Percentiles rank a stretch among this genome's conserved stretches.
Conservation (phyloP, 2,797 vertebrate genomes). For the Passerculus sandwichensis region DNA sequence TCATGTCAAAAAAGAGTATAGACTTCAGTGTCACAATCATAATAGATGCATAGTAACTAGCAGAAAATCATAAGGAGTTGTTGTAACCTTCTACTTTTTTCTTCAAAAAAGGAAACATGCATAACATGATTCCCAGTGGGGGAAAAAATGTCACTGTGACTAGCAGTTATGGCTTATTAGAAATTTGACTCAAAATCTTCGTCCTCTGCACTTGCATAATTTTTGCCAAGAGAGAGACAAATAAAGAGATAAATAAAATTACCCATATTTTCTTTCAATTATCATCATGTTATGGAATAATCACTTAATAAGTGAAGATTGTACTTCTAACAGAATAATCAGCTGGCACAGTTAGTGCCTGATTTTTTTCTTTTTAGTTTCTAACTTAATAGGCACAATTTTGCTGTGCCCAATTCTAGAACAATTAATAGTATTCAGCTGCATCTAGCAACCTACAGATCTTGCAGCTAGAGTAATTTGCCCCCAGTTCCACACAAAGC, state of each 20-base stretch:
- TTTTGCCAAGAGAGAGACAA: not conserved
- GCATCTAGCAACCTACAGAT: not conserved
- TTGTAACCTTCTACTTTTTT: constrained; percentile 3
- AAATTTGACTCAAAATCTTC: not conserved
- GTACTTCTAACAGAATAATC: not conserved
- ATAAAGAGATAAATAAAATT: not conserved
- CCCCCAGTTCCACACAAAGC: not conserved
- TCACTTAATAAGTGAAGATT: not conserved
- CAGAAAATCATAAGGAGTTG: constrained; percentile 38
- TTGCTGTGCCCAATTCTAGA: not conserved
- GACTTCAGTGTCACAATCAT: constrained; percentile 71
- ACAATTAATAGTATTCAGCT: not conserved
- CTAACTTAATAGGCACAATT: not conserved
- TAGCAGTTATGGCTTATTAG: not conserved
- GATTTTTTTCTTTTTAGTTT: not conserved
- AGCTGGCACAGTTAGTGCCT: not conserved
- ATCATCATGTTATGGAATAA: constrained; percentile 8
- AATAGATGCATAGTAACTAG: constrained; percentile 60
- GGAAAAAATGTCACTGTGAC: not conserved
- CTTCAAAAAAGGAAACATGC: not conserved
- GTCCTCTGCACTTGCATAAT: not conserved
- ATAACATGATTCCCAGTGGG: not conserved
- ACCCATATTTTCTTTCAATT: not conserved
- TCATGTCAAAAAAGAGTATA: constrained; percentile 63
- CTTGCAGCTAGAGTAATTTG: not conserved